Base-by-base conservation (phyloP, 1,140 invertebrate genomes). In the Rhysida immarginata region DNA sequence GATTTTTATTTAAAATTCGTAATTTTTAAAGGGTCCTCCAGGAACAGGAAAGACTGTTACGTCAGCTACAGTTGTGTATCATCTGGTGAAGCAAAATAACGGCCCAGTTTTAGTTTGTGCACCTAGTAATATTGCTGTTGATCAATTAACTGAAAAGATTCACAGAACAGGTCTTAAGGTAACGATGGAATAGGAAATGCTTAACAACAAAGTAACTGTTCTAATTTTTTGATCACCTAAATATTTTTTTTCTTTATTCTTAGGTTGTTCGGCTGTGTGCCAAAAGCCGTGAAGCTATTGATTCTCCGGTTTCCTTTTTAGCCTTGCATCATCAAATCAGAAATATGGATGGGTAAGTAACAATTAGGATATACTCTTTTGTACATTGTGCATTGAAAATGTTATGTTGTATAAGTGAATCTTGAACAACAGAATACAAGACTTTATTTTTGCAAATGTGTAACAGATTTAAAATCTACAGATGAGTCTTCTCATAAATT, bases 41-140 rank as follows among this genome's bases (percentile, higher is more conserved):
- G 91, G 92, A 26, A 99, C 95, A 0, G 95, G 96, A 1, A 99
- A 99, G 74, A 99, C 96, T 0, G 96, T 99, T 0, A 99, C 96
- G 1, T 99, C 96, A 5, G 96, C 96, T 0, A 97, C 96, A 0
- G 94, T 99, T 63, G 96, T 99, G 0, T 99, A 97, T 68, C 96
- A 99, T 69, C 74, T 99, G 27, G 93, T 94, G 0, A 89, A 95
- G 68, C 90, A 96, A 66, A 89, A 83, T 61, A 71, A 73, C 48
- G 91, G 92, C 1, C 91, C 94, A 0, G 93, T 99, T 0, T 71
- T 99, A 0, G 96, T 99, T 0, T 99, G 96, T 72, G 96, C 96
- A 1, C 96, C 96, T 0, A 96, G 91, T 20, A 99, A 99, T 67
- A 99, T 96, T 11, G 96, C 96, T 44, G 96, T 99, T 0, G 96